Base-by-base conservation (phyloP, 2,888 invertebrate genomes). In the Drosophila stalkeri region DNA sequence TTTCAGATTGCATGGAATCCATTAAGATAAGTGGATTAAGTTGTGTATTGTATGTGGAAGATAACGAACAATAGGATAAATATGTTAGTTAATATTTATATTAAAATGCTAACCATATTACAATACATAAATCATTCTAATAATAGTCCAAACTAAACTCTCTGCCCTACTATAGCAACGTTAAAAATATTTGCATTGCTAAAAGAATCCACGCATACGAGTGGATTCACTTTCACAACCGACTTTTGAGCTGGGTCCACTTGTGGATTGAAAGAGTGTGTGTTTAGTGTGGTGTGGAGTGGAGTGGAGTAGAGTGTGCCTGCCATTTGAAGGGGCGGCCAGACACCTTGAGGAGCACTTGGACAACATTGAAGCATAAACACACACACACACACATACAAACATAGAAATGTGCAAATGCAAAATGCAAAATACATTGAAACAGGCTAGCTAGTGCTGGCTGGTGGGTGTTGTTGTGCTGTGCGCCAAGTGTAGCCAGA, bases 331-430 rank as follows among this genome's bases (percentile, higher is more conserved):
- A 71, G 65, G 52, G 72, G 72, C 33, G 27, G 37, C 52, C 60
- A 60, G 72, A 57, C 75, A 75, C 61, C 75, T 71, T 65, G 77
- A 65, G 77, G 59, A 70, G 64, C 76, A 70, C 64, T 75, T 55
- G 62, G 56, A 49, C 49, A 37, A 47, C 47, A 47, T 59, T 59
- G 64, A 20, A 64, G 43, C 37, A 39, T 16, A 61, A 37, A 31
- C 14, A 20, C 7, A 39, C n/a, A 39, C 8, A 20, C 1, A 18
- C 9, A 20, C 18, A 56, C 8, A 43, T 6, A 27, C 5, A 43
- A 14, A 47, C 9, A n/a, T 11, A 33, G 2, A 11, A 47, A 44
- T 44, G 43, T 14, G 18, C 18, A 35, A 27, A 51, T 41, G 35
- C n/a, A 31, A 12, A 35, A 61, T n/a, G 31, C 33, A 23, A 12